Conservation (phyloP, 2,888 invertebrate species). For the Amphipoea lucens region DNA sequence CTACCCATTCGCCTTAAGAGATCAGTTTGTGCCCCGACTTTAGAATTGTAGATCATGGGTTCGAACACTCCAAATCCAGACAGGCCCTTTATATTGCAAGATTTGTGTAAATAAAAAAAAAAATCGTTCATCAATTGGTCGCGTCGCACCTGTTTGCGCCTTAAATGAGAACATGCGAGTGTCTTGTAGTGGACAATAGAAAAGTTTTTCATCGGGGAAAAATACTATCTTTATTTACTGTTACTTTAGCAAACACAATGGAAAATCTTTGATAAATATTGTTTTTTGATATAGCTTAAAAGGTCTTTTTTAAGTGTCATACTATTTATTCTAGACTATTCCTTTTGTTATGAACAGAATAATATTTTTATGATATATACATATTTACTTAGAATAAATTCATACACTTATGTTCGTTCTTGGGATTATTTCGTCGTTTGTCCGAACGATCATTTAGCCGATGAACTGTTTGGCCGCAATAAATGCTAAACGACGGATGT, state of each 20-base stretch:
- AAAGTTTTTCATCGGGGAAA: not conserved
- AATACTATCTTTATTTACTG: not conserved
- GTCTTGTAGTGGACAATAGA: not conserved
- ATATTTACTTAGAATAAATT: not conserved
- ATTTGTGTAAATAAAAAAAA: not conserved
- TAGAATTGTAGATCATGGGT: not conserved
- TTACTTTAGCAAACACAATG: slow-evolving; percentile 16
- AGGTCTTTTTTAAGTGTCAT: not conserved
- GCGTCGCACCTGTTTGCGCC: not conserved
- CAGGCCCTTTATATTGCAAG: not conserved
- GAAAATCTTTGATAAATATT: not conserved
- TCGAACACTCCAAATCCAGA: not conserved
- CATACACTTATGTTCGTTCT: not conserved
- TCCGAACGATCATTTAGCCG: too few species aligned
- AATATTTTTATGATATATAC: not conserved
- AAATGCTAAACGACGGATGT: too few species aligned
- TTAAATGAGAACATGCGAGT: not conserved
- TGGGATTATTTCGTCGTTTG: not conserved
- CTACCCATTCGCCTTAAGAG: too few species aligned
- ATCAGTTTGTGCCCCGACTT: too few species aligned
- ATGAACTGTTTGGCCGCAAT: too few species aligned
- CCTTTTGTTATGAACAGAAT: not conserved
- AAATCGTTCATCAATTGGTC: not conserved
- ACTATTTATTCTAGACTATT: not conserved
- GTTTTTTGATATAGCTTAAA: not conserved